Evolutionary conservation across 2,888 invertebrate species (phyloP).

Genomic region (Keiferia lycopersicella): DNA sequence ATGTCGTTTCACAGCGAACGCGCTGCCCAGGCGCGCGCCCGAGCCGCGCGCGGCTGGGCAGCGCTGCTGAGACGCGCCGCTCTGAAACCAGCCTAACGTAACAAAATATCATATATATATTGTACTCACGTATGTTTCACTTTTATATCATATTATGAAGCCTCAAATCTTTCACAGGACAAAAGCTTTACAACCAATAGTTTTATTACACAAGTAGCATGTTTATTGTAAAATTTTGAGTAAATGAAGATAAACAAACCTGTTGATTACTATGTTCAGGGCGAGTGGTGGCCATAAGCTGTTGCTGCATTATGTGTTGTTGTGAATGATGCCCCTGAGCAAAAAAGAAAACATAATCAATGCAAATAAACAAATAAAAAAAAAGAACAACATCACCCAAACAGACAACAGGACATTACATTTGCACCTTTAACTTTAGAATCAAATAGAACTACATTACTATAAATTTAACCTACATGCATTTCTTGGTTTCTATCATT

Average conservation of each 20-base stretch:
- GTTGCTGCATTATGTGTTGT: constrained; percentile 79
- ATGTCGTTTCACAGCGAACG: too few species aligned
- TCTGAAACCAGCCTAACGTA: too few species aligned
- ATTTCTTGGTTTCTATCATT: constrained; percentile 6
- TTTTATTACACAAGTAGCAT: not conserved
- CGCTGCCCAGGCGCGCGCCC: too few species aligned
- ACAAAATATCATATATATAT: too few species aligned
- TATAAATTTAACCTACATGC: constrained; percentile 15
- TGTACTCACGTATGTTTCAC: too few species aligned
- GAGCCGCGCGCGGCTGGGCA: too few species aligned
- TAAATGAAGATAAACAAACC: constrained; percentile 47
- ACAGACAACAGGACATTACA: constrained; percentile 4
- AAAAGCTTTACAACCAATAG: not conserved
- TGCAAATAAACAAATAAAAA: constrained; percentile 7
- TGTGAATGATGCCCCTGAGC: constrained; percentile 74
- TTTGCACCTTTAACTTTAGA: not conserved
- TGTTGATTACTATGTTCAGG: constrained; percentile 73
- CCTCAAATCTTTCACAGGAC: too few species aligned
- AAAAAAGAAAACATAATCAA: constrained; percentile 30
- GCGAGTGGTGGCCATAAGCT: constrained; percentile 64
- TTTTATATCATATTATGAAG: too few species aligned
- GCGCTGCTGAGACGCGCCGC: too few species aligned
- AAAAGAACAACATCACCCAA: constrained; percentile 13
- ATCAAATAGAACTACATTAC: not conserved
- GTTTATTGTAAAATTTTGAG: not conserved